Conservation (phyloP, 1,140 invertebrate species). For the Callitettix versicolor region DNA sequence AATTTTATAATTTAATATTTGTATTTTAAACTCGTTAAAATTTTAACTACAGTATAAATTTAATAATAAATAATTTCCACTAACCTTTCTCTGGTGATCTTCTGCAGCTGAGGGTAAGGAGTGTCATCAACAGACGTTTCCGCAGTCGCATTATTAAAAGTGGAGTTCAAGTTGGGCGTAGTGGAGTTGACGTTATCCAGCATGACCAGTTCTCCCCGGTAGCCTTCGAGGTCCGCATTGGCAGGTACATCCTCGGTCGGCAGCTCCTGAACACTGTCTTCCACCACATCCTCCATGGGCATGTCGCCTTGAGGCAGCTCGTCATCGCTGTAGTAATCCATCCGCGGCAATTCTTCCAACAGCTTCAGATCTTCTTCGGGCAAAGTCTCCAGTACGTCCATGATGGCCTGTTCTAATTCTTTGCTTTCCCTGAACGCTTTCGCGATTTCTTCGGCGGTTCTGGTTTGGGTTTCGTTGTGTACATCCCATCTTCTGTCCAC, state of each 20-base stretch:
- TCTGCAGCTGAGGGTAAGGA: constrained; percentile 9
- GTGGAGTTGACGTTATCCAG: constrained; percentile 7
- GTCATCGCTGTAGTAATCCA: not conserved
- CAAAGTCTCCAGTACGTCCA: constrained; percentile 6
- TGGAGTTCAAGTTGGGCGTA: not conserved
- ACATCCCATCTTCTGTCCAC: not conserved
- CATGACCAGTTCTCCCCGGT: not conserved
- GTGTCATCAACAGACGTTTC: not conserved
- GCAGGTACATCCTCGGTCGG: not conserved
- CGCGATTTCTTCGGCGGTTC: not conserved
- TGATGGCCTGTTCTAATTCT: not conserved
- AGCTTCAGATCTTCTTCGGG: constrained; percentile 12
- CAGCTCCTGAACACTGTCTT: constrained; percentile 6
- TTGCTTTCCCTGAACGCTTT: not conserved
- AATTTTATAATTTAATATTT: too few relatives aligned
- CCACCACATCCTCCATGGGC: not conserved
- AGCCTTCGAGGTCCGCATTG: not conserved
- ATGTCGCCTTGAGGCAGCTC: constrained; percentile 14
- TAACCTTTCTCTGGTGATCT: constrained; percentile 13
- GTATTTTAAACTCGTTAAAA: too few relatives aligned
- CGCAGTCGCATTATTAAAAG: not conserved
- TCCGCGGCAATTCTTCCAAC: constrained; percentile 6
- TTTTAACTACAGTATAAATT: too few relatives aligned
- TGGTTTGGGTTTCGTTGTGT: not conserved
- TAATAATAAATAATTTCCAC: not conserved